These are phyloP conservation scores for Agapornis canus DNA, from an alignment of 2,797 vertebrate genomes.

Conservation along the genomic window DNA sequence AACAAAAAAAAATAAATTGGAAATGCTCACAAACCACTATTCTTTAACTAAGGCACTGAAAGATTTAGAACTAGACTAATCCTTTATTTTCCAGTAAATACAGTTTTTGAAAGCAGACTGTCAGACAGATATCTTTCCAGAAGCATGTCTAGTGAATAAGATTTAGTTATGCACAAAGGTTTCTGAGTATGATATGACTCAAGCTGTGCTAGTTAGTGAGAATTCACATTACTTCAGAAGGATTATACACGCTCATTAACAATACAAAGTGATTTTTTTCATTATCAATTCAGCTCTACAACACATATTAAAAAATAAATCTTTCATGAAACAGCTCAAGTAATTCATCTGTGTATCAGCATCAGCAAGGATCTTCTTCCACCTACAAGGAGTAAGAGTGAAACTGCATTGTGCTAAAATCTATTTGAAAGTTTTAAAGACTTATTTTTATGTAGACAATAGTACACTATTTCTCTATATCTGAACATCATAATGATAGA, in stretches of 20 bases:
- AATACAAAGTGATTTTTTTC: neutral
- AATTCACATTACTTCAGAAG: neutral
- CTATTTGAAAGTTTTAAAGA: neutral
- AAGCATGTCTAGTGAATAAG: neutral
- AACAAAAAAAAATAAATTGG: neutral
- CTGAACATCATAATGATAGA: neutral
- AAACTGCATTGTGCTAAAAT: neutral
- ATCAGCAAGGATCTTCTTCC: conserved; percentile 18
- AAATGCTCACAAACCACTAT: neutral
- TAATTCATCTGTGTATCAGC: neutral
- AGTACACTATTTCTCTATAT: neutral
- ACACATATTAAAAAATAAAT: neutral
- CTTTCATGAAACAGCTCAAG: neutral
- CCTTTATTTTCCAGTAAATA: neutral
- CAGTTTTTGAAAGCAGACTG: neutral
- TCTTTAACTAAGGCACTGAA: neutral
- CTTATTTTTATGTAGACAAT: neutral
- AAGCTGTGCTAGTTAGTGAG: neutral
- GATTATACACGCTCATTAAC: neutral
- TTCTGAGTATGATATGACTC: neutral
- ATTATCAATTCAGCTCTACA: neutral
- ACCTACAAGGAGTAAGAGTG: conserved; percentile 22
- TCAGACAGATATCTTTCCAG: neutral
- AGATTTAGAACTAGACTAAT: neutral
- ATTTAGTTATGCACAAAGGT: neutral